Evolutionary conservation across 2,888 invertebrate species (phyloP).

Genomic region (Tetragnatha montana): DNA sequence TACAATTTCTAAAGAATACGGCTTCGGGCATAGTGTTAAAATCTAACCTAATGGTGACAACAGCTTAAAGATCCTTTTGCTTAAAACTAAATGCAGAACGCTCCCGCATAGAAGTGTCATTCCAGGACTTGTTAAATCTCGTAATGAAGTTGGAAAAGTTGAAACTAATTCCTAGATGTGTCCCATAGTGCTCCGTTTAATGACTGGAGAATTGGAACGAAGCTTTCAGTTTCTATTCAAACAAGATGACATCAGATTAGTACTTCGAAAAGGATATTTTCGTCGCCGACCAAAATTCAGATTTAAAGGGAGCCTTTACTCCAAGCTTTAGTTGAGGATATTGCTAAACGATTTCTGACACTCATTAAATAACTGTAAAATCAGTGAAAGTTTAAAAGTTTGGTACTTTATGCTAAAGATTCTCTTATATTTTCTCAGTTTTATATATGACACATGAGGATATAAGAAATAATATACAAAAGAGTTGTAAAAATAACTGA

Average conservation of each 20-base stretch:
- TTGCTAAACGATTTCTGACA: neutral
- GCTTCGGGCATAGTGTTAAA: neutral
- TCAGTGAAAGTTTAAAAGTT: no score
- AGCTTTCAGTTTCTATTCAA: constrained; percentile 13
- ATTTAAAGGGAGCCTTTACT: neutral
- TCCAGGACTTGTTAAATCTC: constrained; percentile 11
- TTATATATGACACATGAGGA: no score
- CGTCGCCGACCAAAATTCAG: constrained; percentile 4
- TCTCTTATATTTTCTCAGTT: no score
- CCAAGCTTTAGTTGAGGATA: neutral
- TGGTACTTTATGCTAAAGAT: no score
- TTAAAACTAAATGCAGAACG: constrained; percentile 14
- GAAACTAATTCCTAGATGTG: constrained; percentile 16
- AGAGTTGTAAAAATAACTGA: no score
- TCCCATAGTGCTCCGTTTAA: constrained; percentile 14
- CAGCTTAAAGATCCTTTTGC: constrained; percentile 16
- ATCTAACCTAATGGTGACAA: neutral
- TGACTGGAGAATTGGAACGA: constrained; percentile 19
- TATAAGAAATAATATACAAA: no score
- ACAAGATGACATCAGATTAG: constrained; percentile 27
- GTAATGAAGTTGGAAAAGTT: constrained; percentile 30
- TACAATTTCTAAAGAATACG: neutral
- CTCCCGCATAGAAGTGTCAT: constrained; percentile 3
- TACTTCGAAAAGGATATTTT: neutral
- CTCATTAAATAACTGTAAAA: neutral